Evolutionary conservation across 2,113 vertebrate genomes (phyloP), one percentile per base, ranked within the genome.

Genomic region (Varanus komodoensis): DNA sequence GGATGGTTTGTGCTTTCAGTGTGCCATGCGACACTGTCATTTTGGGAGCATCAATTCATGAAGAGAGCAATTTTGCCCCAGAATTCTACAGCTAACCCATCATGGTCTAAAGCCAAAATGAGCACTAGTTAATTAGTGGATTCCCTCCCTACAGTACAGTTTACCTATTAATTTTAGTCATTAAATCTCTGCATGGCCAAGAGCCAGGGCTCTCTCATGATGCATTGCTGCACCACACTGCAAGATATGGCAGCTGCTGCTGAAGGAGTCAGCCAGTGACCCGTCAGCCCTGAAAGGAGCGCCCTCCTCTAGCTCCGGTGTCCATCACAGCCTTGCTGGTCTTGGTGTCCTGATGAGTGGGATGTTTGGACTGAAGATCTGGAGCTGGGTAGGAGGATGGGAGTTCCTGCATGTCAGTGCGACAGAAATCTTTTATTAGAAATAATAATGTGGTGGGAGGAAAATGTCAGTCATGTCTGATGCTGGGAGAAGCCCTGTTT

Each of bases 391-490:
- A 91, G 89, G 91, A 82, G 91, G 92, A 94, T 34, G 88, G 93
- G 93, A 82, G 85, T 87, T 89, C 92, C 89, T 92, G 87, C n/a
- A 0, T 92, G 93, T 84, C 92, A 89, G 68, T 92, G 79, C 90
- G 95, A 95, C 67, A 90, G 90, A 94, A 90, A 84, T 89, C 83
- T 87, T 93, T 96, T 93, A 90, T 89, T 93, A 95, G 94, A 94
- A 94, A 90, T 89, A 87, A 94, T 84, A 87, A 78, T 54, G 23
- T 54, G 48, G 87, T 91, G 84, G 92, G 89, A 93, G 91, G 94
- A 92, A 93, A 92, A 89, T 94, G 88, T 84, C 73, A 93, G 57
- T 82, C 85, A 91, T 88, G 74, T 89, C 90, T 93, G 89, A 84
- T 89, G 54, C 29, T 92, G 88, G 93, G 77, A 91, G 88, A 82